These are phyloP conservation scores for Drosophila sturtevanti DNA, from an alignment of 1,140 invertebrate species.

Conservation along the genomic window DNA sequence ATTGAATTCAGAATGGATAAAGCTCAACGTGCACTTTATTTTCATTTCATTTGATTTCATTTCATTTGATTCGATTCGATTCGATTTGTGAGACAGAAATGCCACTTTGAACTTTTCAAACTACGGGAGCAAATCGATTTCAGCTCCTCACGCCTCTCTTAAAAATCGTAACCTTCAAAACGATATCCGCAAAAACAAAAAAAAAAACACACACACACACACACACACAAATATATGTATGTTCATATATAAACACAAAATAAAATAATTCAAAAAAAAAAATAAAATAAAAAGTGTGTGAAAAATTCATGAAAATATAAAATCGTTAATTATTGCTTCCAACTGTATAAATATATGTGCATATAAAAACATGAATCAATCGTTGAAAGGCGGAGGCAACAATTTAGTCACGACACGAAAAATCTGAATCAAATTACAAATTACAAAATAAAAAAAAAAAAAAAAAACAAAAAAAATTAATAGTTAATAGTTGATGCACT, in stretches of 20 bases:
- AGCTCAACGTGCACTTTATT: neutral
- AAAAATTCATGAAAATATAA: neutral
- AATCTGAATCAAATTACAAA: conserved; percentile 4
- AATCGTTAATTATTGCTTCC: neutral
- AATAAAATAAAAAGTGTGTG: neutral
- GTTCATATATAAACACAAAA: too few species aligned
- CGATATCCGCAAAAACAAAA: neutral
- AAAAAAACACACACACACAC: neutral
- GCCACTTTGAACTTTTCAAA: neutral
- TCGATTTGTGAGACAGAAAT: neutral
- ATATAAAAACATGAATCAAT: conserved; percentile 2
- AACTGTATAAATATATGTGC: neutral
- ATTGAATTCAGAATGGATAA: conserved; percentile 4
- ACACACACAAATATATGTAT: too few species aligned
- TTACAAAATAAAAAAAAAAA: neutral
- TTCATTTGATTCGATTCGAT: neutral
- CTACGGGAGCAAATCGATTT: neutral
- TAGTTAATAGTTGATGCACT: neutral
- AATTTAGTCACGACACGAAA: conserved; percentile 3
- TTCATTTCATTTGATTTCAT: neutral
- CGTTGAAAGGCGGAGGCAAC: neutral
- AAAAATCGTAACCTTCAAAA: neutral
- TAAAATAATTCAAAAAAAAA: neutral
- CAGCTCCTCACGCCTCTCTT: neutral
- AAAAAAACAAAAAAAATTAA: too few species aligned